Base-by-base conservation (phyloP, 2,113 vertebrate genomes). In the Neodontobutis hainanensis region DNA sequence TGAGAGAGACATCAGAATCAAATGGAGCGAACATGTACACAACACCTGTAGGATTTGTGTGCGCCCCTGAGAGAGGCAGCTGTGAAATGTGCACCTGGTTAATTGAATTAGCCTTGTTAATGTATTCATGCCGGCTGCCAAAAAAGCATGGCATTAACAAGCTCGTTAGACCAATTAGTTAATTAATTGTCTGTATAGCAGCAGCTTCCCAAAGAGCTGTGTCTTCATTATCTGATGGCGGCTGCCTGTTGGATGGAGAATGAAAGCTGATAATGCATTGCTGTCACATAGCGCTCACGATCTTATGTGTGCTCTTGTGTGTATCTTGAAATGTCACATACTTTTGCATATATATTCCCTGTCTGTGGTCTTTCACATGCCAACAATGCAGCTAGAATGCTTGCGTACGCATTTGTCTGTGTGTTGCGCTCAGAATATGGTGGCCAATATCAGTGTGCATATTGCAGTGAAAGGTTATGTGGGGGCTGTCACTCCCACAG, bases 81-180 rank as follows among this genome's bases (percentile, higher is more conserved):
- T 92, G 92, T 90, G 87, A 93, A 90, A 91, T 88, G 84, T 89
- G 90, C 92, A 91, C 91, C 91, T 91, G 92, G 85, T 91, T 93
- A 92, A 94, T 93, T 94, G 85, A 93, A 93, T 94, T 94, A 92
- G 87, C 89, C 75, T 35, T 5, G 82, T 87, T 92, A 93, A 93
- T 93, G 88, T 92, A 93, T 93, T 94, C 89, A 88, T 78, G 82
- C 87, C 64, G 46, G 81, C 88, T 92, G 91, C 92, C 92, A 93
- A 92, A 92, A 88, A 88, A 86, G 80, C 78, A 55, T 65, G 80
- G 83, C 87, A 84, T 92, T 91, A 93, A 92, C 84, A 87, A 92
- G 91, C 89, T 93, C 86, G 89, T 94, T 94, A 92, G 89, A 90
- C 68, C 90, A 93, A 94, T 94, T 92, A 92, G 90, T 90, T 94